Evolutionary conservation across 2,888 invertebrate species (phyloP).

Genomic region (Phorcus lineatus): DNA sequence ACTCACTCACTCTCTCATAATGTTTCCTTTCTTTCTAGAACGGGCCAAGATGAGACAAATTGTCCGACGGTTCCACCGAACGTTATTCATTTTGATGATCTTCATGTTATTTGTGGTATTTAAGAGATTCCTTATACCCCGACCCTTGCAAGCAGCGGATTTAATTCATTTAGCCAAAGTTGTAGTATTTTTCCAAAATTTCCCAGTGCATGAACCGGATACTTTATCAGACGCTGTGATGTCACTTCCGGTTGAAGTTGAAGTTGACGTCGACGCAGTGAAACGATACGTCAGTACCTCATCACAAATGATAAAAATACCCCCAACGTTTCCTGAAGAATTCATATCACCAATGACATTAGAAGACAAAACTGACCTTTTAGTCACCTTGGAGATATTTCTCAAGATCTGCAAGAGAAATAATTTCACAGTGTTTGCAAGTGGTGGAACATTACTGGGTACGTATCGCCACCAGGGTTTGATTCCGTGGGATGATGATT

Average conservation of each 20-base stretch:
- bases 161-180: background rate
- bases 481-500: conserved; percentile 63
- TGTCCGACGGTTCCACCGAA: too few species aligned
- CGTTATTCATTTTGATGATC: too few species aligned
- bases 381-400: conserved; percentile 16
- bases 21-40: too few species aligned
- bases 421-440: conserved; percentile 35
- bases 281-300: background rate
- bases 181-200: background rate
- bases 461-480: conserved; percentile 54
- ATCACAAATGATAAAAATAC: background rate
- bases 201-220: background rate
- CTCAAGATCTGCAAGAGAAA: background rate
- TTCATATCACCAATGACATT: too few species aligned
- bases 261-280: background rate
- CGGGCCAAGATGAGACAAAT: too few species aligned
- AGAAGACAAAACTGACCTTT: background rate
- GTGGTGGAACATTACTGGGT: conserved; percentile 46
- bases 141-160: background rate
- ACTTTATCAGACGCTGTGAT: background rate
- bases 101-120: background rate
- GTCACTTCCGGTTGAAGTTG: background rate
- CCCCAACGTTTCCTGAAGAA: too few species aligned
- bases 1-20: too few species aligned
- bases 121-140: background rate